These are phyloP conservation scores for Myathropa florea DNA, from an alignment of 2,888 invertebrate species.

Conservation along the genomic window DNA sequence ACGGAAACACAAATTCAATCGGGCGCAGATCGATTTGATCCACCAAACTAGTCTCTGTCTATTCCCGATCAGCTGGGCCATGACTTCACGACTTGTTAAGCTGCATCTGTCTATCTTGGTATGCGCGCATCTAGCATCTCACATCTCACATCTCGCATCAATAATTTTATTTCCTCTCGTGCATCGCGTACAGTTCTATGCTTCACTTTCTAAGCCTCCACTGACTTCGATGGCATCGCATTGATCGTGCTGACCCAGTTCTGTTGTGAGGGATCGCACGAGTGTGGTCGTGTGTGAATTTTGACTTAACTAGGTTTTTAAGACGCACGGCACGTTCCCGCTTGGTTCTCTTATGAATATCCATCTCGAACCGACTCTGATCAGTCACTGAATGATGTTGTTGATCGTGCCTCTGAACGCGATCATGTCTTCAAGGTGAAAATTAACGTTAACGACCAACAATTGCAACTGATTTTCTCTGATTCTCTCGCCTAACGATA, in stretches of 20 bases:
- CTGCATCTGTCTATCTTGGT: slow-evolving; percentile 39
- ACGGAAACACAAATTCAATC: slow-evolving; percentile 45
- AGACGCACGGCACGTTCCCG: slow-evolving; percentile 54
- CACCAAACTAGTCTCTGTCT: slow-evolving; percentile 27
- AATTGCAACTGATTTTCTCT: slow-evolving; percentile 14
- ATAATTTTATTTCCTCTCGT: slow-evolving; percentile 44
- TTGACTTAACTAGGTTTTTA: slow-evolving; percentile 61
- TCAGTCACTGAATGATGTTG: slow-evolving; percentile 37
- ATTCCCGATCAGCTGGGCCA: not conserved
- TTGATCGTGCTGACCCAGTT: slow-evolving; percentile 62
- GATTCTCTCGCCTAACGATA: no score
- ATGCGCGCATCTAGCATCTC: slow-evolving; percentile 18
- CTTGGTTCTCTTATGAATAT: slow-evolving; percentile 4
- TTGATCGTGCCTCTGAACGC: slow-evolving; percentile 11
- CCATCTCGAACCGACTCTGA: slow-evolving; percentile 13
- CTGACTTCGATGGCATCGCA: slow-evolving; percentile 14
- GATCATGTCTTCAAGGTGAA: slow-evolving; percentile 47
- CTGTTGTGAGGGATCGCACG: not conserved
- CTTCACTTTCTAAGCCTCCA: slow-evolving; percentile 55
- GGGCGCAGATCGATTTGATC: slow-evolving; percentile 47
- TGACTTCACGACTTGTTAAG: slow-evolving; percentile 56
- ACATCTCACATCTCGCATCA: slow-evolving; percentile 45
- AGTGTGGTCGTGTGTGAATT: slow-evolving; percentile 7
- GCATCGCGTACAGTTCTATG: slow-evolving; percentile 27
- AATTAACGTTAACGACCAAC: slow-evolving; percentile 43